These are phyloP conservation scores for Listronotus bonariensis DNA, from an alignment of 1,140 invertebrate genomes.

Conservation along the genomic window DNA sequence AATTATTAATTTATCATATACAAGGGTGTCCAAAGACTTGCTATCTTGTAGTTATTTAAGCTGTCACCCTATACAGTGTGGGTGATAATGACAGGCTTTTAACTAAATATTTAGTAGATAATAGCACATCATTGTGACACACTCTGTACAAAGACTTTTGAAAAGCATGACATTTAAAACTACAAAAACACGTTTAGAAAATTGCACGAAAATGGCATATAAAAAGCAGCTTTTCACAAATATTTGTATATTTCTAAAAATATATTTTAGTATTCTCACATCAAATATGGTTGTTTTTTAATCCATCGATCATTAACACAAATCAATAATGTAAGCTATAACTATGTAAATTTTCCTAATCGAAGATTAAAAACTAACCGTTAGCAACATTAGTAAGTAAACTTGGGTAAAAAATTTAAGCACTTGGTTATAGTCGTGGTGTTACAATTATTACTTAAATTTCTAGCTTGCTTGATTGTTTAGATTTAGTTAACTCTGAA, in stretches of 20 bases:
- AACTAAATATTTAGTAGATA: no score
- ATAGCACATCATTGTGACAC: no score
- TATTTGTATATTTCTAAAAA: constrained; percentile 23
- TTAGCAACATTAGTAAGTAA: constrained; percentile 3
- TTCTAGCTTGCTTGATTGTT: neutral
- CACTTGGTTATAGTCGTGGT: constrained; percentile 43
- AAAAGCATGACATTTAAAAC: constrained; percentile 16
- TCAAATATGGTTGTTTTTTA: no score
- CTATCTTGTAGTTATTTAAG: no score
- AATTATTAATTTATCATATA: neutral
- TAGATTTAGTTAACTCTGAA: neutral
- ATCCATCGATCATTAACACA: no score
- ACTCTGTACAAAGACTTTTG: no score
- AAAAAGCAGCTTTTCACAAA: constrained; percentile 13
- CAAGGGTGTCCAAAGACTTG: no score
- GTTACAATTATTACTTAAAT: constrained; percentile 6
- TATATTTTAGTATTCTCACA: constrained; percentile 5
- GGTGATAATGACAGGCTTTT: no score
- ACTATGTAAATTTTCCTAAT: no score
- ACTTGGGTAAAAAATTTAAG: constrained; percentile 37
- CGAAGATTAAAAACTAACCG: no score
- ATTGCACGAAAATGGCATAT: constrained; percentile 23
- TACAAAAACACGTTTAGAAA: constrained; percentile 2
- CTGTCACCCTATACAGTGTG: no score
- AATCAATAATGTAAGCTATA: no score